Conservation (phyloP, 2,113 vertebrate genomes). For the Lepidothrix coronata region DNA sequence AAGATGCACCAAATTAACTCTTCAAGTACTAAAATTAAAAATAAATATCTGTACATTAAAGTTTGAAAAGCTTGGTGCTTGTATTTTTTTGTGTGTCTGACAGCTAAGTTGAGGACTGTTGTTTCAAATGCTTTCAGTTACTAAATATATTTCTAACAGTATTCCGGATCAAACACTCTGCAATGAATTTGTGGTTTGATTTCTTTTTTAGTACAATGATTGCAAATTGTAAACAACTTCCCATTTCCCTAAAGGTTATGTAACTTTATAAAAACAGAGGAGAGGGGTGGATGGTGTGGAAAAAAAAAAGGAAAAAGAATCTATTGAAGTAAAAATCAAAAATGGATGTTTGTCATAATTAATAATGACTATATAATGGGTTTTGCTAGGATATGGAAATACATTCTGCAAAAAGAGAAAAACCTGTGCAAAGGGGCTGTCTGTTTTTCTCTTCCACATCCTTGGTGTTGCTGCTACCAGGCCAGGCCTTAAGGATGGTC, state of each 20-base stretch:
- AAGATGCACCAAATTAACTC: neutral
- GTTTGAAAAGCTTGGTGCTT: neutral
- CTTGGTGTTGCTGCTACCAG: neutral
- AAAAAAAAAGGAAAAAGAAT: neutral
- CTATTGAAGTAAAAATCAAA: conserved; percentile 80
- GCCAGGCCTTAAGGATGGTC: neutral
- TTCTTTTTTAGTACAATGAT: conserved; percentile 68
- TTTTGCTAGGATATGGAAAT: conserved; percentile 83
- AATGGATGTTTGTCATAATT: conserved; percentile 79
- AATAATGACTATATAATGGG: conserved; percentile 79
- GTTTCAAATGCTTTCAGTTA: conserved; percentile 56
- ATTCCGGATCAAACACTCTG: conserved; percentile 70
- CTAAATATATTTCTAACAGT: conserved; percentile 74
- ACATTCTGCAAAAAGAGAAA: conserved; percentile 49
- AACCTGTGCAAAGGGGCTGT: conserved; percentile 18
- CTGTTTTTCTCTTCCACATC: neutral
- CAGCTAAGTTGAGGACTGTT: conserved; percentile 4
- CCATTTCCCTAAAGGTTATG: conserved; percentile 69
- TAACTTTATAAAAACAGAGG: conserved; percentile 65
- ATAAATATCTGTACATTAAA: neutral
- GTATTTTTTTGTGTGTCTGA: neutral
- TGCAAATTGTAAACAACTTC: conserved; percentile 72
- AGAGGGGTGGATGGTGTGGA: neutral
- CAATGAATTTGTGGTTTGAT: conserved; percentile 64
- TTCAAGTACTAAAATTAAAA: neutral